Base-by-base conservation (phyloP, 1,140 invertebrate genomes). In the Megalopta genalis region DNA sequence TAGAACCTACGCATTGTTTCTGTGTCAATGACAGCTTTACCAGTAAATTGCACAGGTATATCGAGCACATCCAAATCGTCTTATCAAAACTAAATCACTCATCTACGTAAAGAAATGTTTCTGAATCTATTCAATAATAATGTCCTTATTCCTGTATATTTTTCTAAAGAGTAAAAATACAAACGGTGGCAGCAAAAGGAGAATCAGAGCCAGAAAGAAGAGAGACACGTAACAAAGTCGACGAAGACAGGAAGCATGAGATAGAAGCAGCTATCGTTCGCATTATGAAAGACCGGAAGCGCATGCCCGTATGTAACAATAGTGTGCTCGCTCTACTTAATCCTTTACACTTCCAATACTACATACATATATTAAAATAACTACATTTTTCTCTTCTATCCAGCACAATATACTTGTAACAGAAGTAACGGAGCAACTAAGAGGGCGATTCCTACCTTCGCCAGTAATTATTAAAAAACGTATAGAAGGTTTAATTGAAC, bases 221-320 rank as follows among this genome's bases (percentile, higher is more conserved):
- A 91, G 99, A 99, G 94, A 99, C 99, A 0, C 95, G 98, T 87
- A 98, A 96, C 89, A 99, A 99, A 94, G 98, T 99, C 18, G 99
- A 99, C 91, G 99, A 99, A 93, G 99, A 99, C 93, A 95, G 99
- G 80, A 99, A 99, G 93, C 98, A 99, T 92, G 99, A 99, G 94
- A 99, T 99, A 82, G 99, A 99, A 94, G 99, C 99, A 59, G 99
- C 99, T 59, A 99, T 99, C 90, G 99, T 99, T 65, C 95, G 99
- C 88, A 99, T 99, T 88, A 99, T 99, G 99, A 99, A 99, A 94
- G 97, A 98, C 37, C 95, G 99, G 73, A 99, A 99, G 94, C 96
- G 96, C 89, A 96, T 99, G 95, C 93, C 96, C 90, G 96, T 97
- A 93, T 91, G 94, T 94, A 76, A 27, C 16, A 72, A 8, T 9